Base-by-base conservation (phyloP, 2,888 invertebrate genomes). In the Agrilus cyanescens region DNA sequence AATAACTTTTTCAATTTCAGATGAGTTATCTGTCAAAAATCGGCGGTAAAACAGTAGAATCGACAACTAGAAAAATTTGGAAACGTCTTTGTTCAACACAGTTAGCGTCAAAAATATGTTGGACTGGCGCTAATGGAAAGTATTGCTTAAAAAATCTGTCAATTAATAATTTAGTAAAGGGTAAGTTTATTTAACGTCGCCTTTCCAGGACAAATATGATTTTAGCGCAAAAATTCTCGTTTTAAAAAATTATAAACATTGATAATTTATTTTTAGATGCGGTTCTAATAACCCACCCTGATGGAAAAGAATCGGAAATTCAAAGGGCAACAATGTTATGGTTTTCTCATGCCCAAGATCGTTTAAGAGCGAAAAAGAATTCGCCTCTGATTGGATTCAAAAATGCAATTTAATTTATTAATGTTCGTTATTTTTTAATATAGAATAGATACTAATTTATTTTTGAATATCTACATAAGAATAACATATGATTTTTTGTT, bases 271-370 rank as follows among this genome's bases (percentile, higher is more conserved):
- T 44, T 44, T 31, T 35, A 47, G 48, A 48, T 36, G 43, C 46
- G 15, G 48, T 48, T 15, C 38, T 48, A 16, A 32, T 41, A 18
- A 46, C 48, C 8, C 48, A 48, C 37, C 41, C 45, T 25, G 16
- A 39, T n/a, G 48, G 45, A n/a, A 48, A 48, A 34, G 48, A 48
- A 44, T 40, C 41, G 12, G 48, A 48, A 14, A 48, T 48, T n/a
- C 48, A 48, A 25, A 43, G 41, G 30, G 46, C 48, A n/a, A 48
- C 48, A 12, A 48, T 48, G 45, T 29, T 48, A 29, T 48, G 48
- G 48, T 48, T 48, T 34, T 48, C 48, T n/a, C 48, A 48, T 31
- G 48, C 48, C 12, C 48, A 48, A 44, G 48, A 48, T 37, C 41
- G 48, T 14, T 36, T 48, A 31, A 20, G 48, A 25, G 38, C 43